A percentile compares a stretch with the other conserved stretches of the same genome.
These are phyloP conservation scores for Trachemys scripta DNA, from an alignment of 2,113 vertebrate species.

Conservation along the genomic window DNA sequence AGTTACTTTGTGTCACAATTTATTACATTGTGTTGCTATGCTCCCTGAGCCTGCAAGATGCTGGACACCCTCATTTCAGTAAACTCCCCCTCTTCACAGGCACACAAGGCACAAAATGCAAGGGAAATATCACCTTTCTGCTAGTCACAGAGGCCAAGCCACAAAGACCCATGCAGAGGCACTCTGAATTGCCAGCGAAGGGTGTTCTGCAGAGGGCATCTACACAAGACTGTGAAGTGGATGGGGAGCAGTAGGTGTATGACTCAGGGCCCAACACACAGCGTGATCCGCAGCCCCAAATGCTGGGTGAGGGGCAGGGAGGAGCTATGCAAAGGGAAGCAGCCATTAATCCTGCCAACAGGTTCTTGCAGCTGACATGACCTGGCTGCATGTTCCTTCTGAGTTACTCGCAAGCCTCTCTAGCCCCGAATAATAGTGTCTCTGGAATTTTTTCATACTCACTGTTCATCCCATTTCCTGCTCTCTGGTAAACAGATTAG, in stretches of 20 bases:
- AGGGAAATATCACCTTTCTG: background rate
- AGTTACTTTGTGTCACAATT: background rate
- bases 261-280: background rate
- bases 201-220: background rate
- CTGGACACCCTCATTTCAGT: background rate
- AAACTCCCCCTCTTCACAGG: background rate
- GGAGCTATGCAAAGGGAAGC: background rate
- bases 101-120: background rate
- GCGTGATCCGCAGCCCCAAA: accelerated
- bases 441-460: background rate
- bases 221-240: background rate
- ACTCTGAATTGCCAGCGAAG: background rate
- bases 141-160: background rate
- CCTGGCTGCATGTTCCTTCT: background rate
- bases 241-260: background rate
- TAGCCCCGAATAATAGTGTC: background rate
- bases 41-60: background rate
- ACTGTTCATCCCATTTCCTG: background rate
- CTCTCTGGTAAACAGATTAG: background rate
- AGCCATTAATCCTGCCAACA: background rate
- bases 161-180: background rate
- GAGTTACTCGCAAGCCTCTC: background rate
- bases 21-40: background rate
- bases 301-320: background rate
- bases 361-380: background rate